phyloP scores from a whole-genome alignment of 2,113 vertebrate genomes.

The Odocoileus hemionus region DNA sequence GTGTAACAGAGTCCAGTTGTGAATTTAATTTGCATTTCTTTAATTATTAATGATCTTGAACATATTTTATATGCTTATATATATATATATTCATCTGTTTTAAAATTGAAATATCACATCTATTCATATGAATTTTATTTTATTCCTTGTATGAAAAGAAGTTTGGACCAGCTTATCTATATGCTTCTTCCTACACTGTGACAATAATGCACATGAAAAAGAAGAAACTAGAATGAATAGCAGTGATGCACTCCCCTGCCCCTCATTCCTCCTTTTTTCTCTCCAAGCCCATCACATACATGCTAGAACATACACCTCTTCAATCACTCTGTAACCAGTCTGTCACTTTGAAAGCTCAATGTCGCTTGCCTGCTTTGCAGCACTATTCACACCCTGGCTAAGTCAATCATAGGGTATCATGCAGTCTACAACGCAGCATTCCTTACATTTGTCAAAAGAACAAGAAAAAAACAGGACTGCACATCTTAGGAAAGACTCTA shows the following conservation, averaged over 20 bases:
- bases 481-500: not conserved
- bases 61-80: not conserved
- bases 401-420: not conserved
- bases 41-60: not conserved
- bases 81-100: not conserved
- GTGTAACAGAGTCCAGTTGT: not conserved
- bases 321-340: conserved; percentile 10
- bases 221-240: not conserved
- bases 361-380: not conserved
- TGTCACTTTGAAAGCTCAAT: conserved; percentile 35
- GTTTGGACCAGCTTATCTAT: not conserved
- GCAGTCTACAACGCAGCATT: not conserved
- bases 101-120: not conserved
- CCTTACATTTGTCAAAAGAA: not conserved
- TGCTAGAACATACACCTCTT: not conserved
- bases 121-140: not conserved
- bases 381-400: conserved; percentile 2
- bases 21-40: not conserved
- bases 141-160: not conserved
- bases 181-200: not conserved
- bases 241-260: not conserved
- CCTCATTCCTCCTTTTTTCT: not conserved
- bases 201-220: not conserved
- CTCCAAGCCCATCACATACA: not conserved
- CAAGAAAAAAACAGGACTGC: not conserved